These are phyloP conservation scores for Dolomedes plantarius DNA, from an alignment of 2,888 invertebrate species.

Conservation along the genomic window DNA sequence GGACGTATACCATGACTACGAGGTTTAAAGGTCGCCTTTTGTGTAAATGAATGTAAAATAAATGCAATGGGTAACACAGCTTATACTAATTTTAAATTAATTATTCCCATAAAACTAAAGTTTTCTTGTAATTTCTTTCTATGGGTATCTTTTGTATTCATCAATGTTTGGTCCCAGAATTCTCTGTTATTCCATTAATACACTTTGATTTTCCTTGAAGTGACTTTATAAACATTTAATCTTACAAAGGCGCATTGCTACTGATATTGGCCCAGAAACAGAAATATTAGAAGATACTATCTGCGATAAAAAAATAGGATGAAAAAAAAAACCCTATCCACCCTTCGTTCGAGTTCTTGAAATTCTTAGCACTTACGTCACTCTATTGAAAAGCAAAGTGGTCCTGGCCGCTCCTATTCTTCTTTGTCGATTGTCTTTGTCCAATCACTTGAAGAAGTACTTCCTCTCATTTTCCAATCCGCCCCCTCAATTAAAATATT, in stretches of 20 bases:
- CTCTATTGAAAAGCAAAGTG: slow-evolving; percentile 24
- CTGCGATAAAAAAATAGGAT: background rate
- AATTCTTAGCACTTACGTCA: slow-evolving; percentile 37
- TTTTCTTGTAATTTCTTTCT: too few relatives aligned
- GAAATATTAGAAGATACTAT: background rate
- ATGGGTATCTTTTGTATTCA: too few relatives aligned
- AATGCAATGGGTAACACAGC: too few relatives aligned
- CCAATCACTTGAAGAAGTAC: slow-evolving; percentile 63
- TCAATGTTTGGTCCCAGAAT: too few relatives aligned
- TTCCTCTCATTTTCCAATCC: slow-evolving; percentile 62
- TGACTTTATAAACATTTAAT: background rate
- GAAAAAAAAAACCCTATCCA: background rate
- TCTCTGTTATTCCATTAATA: too few relatives aligned
- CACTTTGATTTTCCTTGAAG: too few relatives aligned
- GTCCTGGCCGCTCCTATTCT: slow-evolving; percentile 25
- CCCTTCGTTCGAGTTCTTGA: slow-evolving; percentile 20
- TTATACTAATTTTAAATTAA: too few relatives aligned
- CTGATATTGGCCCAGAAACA: background rate
- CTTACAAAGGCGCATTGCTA: background rate
- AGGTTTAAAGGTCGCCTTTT: too few relatives aligned
- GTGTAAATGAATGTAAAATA: too few relatives aligned
- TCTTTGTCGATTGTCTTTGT: slow-evolving; percentile 50
- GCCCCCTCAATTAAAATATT: slow-evolving; percentile 61
- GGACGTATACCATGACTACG: too few relatives aligned
- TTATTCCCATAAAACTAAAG: too few relatives aligned